Conservation (phyloP, 1,140 invertebrate genomes). For the Helicoverpa armigera region DNA sequence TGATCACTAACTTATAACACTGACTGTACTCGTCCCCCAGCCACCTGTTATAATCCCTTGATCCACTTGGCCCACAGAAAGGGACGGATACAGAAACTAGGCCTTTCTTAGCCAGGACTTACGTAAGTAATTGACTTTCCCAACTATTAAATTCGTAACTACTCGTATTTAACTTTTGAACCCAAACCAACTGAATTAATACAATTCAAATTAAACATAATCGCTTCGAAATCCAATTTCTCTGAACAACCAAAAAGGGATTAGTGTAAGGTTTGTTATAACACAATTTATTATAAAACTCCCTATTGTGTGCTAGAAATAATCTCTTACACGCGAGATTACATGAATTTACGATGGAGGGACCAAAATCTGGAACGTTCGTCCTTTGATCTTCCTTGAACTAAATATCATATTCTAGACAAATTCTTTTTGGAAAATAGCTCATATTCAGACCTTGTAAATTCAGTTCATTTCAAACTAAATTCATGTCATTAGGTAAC, state of each 20-base stretch:
- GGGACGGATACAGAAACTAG: neutral
- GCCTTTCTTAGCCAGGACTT: conserved; percentile 14
- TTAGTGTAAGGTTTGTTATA: conserved; percentile 15
- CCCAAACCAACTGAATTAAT: conserved; percentile 23
- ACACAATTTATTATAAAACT: conserved; percentile 5
- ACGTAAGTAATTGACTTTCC: conserved; percentile 17
- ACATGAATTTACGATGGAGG: neutral
- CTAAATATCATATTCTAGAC: no score
- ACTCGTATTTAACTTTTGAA: conserved; percentile 25
- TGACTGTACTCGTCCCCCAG: neutral
- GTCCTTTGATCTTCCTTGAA: neutral
- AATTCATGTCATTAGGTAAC: neutral
- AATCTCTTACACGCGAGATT: neutral
- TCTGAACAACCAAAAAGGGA: neutral
- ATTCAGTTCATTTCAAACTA: conserved; percentile 6
- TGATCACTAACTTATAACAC: no score
- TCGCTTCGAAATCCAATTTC: conserved; percentile 14
- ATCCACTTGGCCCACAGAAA: conserved; percentile 6
- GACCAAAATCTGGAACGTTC: neutral
- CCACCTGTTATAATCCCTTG: conserved; percentile 32
- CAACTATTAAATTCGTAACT: conserved; percentile 14
- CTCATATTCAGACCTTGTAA: neutral
- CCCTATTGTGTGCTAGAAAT: conserved; percentile 7
- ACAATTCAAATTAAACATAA: conserved; percentile 33
- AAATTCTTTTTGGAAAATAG: no score